phyloP scores from a whole-genome alignment of 2,888 invertebrate genomes.

The Hedya salicella region DNA sequence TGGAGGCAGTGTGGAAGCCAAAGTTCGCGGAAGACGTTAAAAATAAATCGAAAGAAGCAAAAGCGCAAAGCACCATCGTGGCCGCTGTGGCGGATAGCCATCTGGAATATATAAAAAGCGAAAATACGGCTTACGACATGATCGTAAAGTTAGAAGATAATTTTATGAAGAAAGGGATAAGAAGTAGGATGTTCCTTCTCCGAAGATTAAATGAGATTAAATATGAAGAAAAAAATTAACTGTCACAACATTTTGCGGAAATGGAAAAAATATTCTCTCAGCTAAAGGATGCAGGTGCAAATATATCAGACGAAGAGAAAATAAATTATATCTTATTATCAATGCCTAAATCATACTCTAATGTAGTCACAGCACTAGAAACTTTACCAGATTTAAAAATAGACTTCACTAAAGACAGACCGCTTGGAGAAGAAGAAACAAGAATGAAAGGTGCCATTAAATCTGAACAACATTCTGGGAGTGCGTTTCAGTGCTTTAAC shows the following conservation, averaged over 20 bases:
- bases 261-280: neutral
- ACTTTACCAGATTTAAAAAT: conserved; percentile 4
- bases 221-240: neutral
- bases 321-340: conserved; percentile 11
- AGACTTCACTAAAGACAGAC: conserved; percentile 17
- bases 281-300: neutral
- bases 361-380: conserved; percentile 6
- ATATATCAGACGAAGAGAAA: conserved; percentile 8
- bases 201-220: neutral
- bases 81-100: conserved; percentile 3
- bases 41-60: neutral
- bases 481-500: neutral
- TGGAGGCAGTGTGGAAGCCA: neutral
- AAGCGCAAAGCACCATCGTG: neutral
- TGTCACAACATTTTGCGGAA: neutral
- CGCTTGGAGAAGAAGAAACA: conserved; percentile 20
- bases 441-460: neutral
- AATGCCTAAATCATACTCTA: conserved; percentile 16
- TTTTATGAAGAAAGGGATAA: conserved; percentile 3
- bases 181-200: neutral
- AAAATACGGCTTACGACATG: neutral
- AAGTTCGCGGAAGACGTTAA: neutral
- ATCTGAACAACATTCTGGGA: neutral
- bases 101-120: neutral
- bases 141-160: neutral